Conservation (phyloP, 1,140 invertebrate species). For the Charaxes varanes region DNA sequence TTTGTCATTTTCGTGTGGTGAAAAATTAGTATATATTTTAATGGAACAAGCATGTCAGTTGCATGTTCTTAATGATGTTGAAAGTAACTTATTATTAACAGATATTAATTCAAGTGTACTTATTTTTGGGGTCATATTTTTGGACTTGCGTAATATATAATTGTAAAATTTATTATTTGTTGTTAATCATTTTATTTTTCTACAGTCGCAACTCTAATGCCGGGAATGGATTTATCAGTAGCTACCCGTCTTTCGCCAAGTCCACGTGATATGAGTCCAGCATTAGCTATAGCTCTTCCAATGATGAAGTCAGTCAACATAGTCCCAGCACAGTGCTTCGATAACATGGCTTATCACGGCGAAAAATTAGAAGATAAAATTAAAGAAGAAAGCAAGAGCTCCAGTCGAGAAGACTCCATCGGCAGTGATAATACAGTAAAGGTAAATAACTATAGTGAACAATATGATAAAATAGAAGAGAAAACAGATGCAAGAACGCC, state of each 20-base stretch:
- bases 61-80: no score
- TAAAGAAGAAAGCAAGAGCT: conserved; percentile 37
- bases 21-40: no score
- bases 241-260: conserved; percentile 61
- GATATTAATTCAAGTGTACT: no score
- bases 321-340: conserved; percentile 65
- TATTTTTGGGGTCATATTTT: no score
- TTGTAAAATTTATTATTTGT: not conserved
- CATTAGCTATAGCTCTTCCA: conserved; percentile 60
- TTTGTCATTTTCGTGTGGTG: no score
- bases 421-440: conserved; percentile 52
- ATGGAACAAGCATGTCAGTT: no score
- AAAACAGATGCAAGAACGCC: conserved; percentile 61
- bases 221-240: conserved; percentile 64
- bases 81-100: no score
- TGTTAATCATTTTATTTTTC: conserved; percentile 16
- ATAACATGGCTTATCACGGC: conserved; percentile 66
- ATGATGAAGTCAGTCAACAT: conserved; percentile 71
- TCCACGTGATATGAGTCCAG: conserved; percentile 64
- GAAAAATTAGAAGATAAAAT: conserved; percentile 44
- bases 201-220: conserved; percentile 71
- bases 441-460: conserved; percentile 53
- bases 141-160: no score
- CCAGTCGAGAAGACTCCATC: conserved; percentile 45
- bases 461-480: conserved; percentile 60